These are phyloP conservation scores for Flexamia atlantica DNA, from an alignment of 2,888 invertebrate genomes.

Conservation along the genomic window DNA sequence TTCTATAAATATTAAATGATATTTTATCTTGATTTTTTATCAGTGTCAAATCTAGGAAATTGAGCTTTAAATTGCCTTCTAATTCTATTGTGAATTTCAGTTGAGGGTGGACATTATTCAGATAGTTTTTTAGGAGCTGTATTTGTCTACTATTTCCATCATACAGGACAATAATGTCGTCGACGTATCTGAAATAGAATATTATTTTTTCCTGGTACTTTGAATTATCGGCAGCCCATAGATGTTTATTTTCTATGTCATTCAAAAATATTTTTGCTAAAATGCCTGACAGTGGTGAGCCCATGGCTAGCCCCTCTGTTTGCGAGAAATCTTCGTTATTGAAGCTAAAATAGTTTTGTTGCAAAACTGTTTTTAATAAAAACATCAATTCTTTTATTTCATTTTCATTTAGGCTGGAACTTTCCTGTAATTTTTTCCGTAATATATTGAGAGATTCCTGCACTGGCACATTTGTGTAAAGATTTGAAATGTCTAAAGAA, in stretches of 20 bases:
- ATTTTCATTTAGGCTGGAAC: neutral
- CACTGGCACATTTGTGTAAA: slow-evolving; percentile 17
- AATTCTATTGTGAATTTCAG: neutral
- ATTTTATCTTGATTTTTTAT: neutral
- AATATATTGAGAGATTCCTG: neutral
- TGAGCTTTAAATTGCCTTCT: neutral
- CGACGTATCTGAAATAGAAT: neutral
- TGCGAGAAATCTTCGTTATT: neutral
- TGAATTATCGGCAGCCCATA: neutral
- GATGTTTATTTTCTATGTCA: neutral
- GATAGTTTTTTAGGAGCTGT: neutral
- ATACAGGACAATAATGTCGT: neutral
- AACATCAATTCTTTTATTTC: neutral
- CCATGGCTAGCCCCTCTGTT: neutral
- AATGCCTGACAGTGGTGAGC: neutral
- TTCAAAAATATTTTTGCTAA: neutral
- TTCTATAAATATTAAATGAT: neutral
- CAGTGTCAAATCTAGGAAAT: neutral
- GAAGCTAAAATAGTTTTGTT: neutral
- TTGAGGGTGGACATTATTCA: neutral
- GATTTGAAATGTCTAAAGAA: slow-evolving; percentile 4
- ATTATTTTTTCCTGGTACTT: neutral
- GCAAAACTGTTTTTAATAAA: neutral
- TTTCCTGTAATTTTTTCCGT: neutral
- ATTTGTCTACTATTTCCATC: neutral